Conservation (phyloP, 2,888 invertebrate genomes). For the Alentia gelatinosa region DNA sequence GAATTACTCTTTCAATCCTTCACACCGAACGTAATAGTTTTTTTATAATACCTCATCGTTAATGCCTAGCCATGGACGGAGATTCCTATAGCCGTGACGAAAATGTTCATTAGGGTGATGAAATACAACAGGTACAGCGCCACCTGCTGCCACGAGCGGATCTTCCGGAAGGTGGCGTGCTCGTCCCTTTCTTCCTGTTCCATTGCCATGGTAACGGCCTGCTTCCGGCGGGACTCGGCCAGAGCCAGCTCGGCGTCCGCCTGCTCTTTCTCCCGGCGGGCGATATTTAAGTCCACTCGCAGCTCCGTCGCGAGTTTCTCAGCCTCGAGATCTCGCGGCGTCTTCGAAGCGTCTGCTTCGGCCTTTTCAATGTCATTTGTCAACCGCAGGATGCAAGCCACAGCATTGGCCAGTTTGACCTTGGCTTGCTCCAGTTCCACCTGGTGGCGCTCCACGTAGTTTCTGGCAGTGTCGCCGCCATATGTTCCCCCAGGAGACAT, state of each 20-base stretch:
- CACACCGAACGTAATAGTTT: no score
- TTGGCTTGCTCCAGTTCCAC: slow-evolving; percentile 13
- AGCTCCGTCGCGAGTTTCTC: background rate
- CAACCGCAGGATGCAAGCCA: background rate
- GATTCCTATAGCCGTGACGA: slow-evolving; percentile 56
- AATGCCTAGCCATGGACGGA: no score
- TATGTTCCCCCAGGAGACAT: background rate
- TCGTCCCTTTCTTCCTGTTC: slow-evolving; percentile 56
- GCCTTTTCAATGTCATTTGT: background rate
- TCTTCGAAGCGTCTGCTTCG: background rate
- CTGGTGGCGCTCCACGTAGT: background rate
- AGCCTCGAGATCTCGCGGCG: background rate
- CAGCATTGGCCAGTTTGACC: slow-evolving; percentile 38
- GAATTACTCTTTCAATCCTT: no score
- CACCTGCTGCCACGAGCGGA: slow-evolving; percentile 56
- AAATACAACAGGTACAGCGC: slow-evolving; percentile 56
- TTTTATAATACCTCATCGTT: no score
- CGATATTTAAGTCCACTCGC: slow-evolving; percentile 30
- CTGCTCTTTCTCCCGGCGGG: slow-evolving; percentile 55
- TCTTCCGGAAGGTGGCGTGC: slow-evolving; percentile 28
- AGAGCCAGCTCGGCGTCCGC: slow-evolving; percentile 55
- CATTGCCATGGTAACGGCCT: slow-evolving; percentile 26
- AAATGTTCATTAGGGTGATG: slow-evolving; percentile 54
- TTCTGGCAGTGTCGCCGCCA: background rate
- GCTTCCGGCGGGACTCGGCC: slow-evolving; percentile 53